Conservation (phyloP, 2,888 invertebrate genomes). For the Napeogenes inachia region DNA sequence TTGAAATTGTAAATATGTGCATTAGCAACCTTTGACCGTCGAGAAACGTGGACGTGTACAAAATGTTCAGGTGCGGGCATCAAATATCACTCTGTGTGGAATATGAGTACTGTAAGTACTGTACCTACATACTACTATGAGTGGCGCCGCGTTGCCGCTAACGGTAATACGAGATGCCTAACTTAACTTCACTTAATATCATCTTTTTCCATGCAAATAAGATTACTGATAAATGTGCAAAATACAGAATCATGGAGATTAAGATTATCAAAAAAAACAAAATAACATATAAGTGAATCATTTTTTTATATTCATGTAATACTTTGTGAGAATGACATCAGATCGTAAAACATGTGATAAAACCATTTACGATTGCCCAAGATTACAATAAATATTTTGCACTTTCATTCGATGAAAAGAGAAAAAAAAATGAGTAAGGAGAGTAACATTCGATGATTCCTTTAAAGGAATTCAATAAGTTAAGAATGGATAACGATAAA, state of each 20-base stretch:
- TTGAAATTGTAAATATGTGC: background rate
- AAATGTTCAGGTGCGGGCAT: conserved; percentile 26
- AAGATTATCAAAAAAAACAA: background rate
- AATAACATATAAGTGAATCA: too few species aligned
- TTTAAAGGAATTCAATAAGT: conserved; percentile 11
- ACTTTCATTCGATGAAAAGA: background rate
- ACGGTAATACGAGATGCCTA: conserved; percentile 74
- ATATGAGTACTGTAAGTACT: conserved; percentile 29
- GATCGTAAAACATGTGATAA: background rate
- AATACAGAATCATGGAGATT: conserved; percentile 8
- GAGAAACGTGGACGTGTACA: conserved; percentile 13
- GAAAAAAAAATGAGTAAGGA: background rate
- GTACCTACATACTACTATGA: conserved; percentile 29
- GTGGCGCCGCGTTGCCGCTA: conserved; percentile 64
- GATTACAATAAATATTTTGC: background rate
- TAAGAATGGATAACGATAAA: conserved; percentile 18
- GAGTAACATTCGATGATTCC: background rate
- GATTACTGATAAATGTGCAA: conserved; percentile 24
- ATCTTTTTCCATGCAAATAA: conserved; percentile 43
- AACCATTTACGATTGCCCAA: background rate
- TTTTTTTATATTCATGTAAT: too few species aligned
- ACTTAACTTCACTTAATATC: conserved; percentile 53
- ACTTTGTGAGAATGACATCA: background rate
- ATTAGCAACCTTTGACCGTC: conserved; percentile 23
- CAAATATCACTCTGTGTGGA: conserved; percentile 25